Base-by-base conservation (phyloP, 2,113 vertebrate genomes). In the Caranx melampygus region DNA sequence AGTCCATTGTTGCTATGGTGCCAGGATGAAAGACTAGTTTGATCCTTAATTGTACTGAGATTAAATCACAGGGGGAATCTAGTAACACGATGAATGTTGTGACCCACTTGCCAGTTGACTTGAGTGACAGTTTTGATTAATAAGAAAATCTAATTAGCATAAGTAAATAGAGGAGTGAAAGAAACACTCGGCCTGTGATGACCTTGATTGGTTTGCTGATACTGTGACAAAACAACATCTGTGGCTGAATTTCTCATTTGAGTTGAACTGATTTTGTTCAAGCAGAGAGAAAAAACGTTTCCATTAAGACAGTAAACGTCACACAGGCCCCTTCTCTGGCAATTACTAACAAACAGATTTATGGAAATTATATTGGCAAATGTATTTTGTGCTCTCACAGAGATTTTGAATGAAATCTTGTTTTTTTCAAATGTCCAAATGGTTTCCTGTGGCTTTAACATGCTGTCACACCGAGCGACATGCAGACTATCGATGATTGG, bases 81-180 rank as follows among this genome's bases (percentile, higher is more conserved):
- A 40, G 69, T 13, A 33, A 58, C 51, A 47, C 13, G 4, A 14
- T 57, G 49, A 62, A 74, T 72, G 58, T 70, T 75, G 21, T 78
- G 86, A 86, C 81, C 86, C 64, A 78, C 60, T 78, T 82, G 62
- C 75, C 57, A 21, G 31, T 52, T 62, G 73, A 70, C 80, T 78
- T 82, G 81, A 88, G 61, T 81, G 79, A 82, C 79, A 73, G 82
- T 70, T 81, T 45, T 85, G 74, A 90, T 88, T 85, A 78, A 85
- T 61, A 83, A 79, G 75, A 65, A 69, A 74, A 88, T 87, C 61
- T 71, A 34, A 87, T 89, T 74, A 83, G 72, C 72, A 81, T 76
- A 44, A 49, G 44, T 75, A 44, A 75, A 74, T 49, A 63, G 49
- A 70, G 47, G 57, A n/a, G 65, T 61, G 69, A 57, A 35, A 63